Percentiles rank a stretch among this genome's conserved stretches.
phyloP scores from a whole-genome alignment of 37 sponge, comb jelly and placozoan species.

The Aphrocallistes beatrix region DNA sequence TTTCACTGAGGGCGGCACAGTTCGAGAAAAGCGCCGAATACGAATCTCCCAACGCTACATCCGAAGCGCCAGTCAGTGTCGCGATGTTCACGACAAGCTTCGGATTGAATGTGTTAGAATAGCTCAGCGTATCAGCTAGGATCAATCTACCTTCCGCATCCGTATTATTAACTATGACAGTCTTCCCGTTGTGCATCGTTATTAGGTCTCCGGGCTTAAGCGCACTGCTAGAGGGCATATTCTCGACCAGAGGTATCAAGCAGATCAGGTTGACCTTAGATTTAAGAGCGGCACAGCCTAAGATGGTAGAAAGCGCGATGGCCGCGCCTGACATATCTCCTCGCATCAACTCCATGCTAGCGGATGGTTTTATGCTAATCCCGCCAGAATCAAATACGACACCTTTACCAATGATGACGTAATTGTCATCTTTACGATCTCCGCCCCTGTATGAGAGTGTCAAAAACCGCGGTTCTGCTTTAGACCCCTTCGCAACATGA shows the following conservation, averaged over 20 bases:
- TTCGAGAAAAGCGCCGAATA: neutral
- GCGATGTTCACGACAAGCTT: slow-evolving; percentile 57
- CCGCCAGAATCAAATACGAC: slow-evolving; percentile 96
- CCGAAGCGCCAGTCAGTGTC: slow-evolving; percentile 56
- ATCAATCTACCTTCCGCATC: slow-evolving; percentile 91
- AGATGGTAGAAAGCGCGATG: slow-evolving; percentile 40
- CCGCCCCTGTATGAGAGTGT: slow-evolving; percentile 52
- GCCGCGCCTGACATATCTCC: slow-evolving; percentile 98
- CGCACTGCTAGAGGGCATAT: slow-evolving; percentile 83
- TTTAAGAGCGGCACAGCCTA: slow-evolving; percentile 45
- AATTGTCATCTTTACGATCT: neutral
- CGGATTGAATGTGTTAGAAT: slow-evolving; percentile 71
- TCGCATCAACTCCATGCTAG: slow-evolving; percentile 74
- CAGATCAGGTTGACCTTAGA: slow-evolving; percentile 42
- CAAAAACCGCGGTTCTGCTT: slow-evolving; percentile 64
- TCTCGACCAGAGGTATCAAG: slow-evolving; percentile 84
- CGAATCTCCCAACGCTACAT: neutral
- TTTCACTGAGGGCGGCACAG: neutral
- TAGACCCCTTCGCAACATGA: slow-evolving; percentile 71
- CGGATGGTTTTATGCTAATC: slow-evolving; percentile 79
- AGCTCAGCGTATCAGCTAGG: slow-evolving; percentile 82
- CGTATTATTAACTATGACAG: slow-evolving; percentile 77
- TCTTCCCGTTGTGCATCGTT: slow-evolving; percentile 82
- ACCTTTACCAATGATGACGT: slow-evolving; percentile 36
- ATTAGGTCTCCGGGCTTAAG: slow-evolving; percentile 90